phyloP scores from a whole-genome alignment of 2,113 vertebrate genomes.

The Theristicus caerulescens region DNA sequence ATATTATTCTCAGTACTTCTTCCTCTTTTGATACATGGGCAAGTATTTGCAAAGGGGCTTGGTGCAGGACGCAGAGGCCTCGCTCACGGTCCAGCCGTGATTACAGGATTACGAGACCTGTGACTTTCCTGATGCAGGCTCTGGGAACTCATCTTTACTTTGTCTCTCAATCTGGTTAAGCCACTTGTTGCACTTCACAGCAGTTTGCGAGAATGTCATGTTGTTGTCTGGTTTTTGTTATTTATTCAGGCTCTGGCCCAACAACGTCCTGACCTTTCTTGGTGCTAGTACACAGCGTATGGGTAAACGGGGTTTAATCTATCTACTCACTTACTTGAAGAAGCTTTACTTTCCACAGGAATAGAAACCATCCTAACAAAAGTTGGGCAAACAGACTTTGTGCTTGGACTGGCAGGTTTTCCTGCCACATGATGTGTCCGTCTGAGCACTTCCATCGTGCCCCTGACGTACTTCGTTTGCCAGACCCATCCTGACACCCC shows the following conservation, averaged over 20 bases:
- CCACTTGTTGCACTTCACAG: not conserved
- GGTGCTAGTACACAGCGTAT: not conserved
- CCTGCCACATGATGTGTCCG: not conserved
- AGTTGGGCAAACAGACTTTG: not conserved
- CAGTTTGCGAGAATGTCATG: accelerated
- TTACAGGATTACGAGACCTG: not conserved
- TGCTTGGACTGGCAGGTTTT: not conserved
- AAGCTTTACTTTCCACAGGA: not conserved
- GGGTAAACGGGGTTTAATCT: not conserved
- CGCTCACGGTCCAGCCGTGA: accelerated
- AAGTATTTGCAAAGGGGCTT: not conserved
- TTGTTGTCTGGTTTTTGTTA: not conserved
- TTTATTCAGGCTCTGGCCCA: not conserved
- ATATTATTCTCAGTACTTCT: accelerated
- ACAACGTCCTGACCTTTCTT: not conserved
- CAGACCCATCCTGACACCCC: not conserved
- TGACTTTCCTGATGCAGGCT: not conserved
- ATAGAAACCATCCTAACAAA: too few relatives aligned
- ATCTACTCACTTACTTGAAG: not conserved
- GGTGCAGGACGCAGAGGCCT: not conserved
- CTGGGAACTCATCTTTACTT: not conserved
- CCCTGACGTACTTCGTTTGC: accelerated
- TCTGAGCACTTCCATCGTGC: accelerated
- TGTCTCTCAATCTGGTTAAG: not conserved
- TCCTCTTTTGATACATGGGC: not conserved